Evolutionary conservation across 2,113 vertebrate genomes (phyloP).

Genomic region (Trematocara stigmaticum): DNA sequence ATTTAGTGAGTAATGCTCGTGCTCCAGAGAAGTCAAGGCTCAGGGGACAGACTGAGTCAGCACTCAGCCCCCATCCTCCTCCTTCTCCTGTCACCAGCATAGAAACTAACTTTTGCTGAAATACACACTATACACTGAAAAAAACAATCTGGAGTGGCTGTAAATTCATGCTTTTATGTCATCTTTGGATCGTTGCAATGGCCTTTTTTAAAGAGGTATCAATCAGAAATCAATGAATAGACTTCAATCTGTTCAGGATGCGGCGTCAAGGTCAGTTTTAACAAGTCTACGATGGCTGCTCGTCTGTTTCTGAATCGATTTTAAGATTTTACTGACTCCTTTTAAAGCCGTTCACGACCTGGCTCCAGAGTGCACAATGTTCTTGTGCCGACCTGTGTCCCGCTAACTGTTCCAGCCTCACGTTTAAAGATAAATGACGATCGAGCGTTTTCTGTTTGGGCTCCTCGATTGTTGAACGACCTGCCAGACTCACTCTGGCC

Average conservation of each 20-base stretch:
- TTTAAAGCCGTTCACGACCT: background rate
- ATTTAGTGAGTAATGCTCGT: slow-evolving; percentile 28
- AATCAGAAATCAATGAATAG: background rate
- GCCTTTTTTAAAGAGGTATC: background rate
- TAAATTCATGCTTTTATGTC: background rate
- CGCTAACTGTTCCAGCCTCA: background rate
- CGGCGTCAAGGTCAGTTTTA: background rate
- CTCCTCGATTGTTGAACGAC: background rate
- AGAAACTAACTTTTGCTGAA: background rate
- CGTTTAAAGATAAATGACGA: background rate
- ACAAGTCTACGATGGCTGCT: background rate
- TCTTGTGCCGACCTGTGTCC: background rate
- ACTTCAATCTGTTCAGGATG: background rate
- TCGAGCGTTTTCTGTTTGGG: background rate
- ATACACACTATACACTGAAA: background rate
- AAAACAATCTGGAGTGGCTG: background rate
- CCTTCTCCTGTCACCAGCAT: background rate
- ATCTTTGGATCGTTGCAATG: background rate
- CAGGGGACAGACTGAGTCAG: slow-evolving; percentile 38
- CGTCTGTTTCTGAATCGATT: background rate
- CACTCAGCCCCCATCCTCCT: background rate
- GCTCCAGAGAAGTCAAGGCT: slow-evolving; percentile 8
- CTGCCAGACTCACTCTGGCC: background rate
- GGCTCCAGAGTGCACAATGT: background rate
- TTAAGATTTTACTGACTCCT: background rate